A percentile compares a stretch with the other conserved stretches of the same genome.
Conservation (phyloP, 2,888 invertebrate species). For the Tipula helvola region DNA sequence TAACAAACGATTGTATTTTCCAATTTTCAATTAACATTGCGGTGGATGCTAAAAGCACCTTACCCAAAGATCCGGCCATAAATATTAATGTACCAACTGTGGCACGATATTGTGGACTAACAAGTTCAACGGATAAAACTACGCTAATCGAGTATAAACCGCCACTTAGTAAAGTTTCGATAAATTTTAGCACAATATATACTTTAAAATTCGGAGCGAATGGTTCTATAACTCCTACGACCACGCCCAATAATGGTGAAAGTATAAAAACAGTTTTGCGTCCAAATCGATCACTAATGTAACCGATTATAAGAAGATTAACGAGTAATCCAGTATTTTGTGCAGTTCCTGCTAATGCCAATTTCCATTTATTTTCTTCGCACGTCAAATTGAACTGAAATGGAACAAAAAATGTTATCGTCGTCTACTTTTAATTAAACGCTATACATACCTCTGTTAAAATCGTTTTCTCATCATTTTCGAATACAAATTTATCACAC, state of each 20-base stretch:
- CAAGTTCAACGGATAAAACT: conserved; percentile 57
- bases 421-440: too few species aligned
- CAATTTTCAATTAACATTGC: conserved; percentile 38
- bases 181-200: too few species aligned
- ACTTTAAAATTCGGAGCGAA: too few species aligned
- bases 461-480: background rate
- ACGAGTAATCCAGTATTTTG: conserved; percentile 42
- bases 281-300: conserved; percentile 20
- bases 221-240: too few species aligned
- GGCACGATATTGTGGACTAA: conserved; percentile 53
- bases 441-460: background rate
- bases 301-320: conserved; percentile 50
- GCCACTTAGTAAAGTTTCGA: too few species aligned
- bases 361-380: background rate
- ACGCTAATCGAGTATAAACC: too few species aligned
- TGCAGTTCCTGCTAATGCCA: background rate
- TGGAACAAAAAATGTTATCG: too few species aligned
- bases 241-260: too few species aligned
- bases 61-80: conserved; percentile 50
- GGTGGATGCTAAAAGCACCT: conserved; percentile 43
- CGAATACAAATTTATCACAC: background rate
- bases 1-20: conserved; percentile 31
- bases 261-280: too few species aligned
- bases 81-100: conserved; percentile 52
- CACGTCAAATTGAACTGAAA: background rate